A percentile compares a stretch with the other conserved stretches of the same genome.
phyloP scores from a whole-genome alignment of 2,888 invertebrate genomes.

The Elgonia sp. region DNA sequence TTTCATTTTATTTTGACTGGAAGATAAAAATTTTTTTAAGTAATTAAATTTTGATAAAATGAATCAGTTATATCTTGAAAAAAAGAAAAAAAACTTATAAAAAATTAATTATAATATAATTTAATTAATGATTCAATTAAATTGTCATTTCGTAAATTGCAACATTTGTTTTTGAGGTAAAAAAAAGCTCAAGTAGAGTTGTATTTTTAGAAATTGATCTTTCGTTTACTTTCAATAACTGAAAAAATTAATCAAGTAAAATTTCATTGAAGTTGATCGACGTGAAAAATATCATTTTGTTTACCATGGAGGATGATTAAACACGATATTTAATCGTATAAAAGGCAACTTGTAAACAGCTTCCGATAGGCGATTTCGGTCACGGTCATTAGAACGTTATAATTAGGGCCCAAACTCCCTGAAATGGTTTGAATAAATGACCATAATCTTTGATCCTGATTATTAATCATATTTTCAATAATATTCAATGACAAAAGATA shows the following conservation, averaged over 20 bases:
- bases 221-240: background rate
- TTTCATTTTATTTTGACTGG: too few species aligned
- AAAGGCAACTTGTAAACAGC: slow-evolving; percentile 55
- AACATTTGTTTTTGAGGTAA: too few species aligned
- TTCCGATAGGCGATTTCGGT: slow-evolving; percentile 75
- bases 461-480: slow-evolving; percentile 33
- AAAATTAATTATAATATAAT: too few species aligned
- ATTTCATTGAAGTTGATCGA: slow-evolving; percentile 1
- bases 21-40: too few species aligned
- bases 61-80: too few species aligned
- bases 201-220: too few species aligned
- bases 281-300: too few species aligned
- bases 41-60: too few species aligned
- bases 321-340: slow-evolving; percentile 11
- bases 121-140: too few species aligned
- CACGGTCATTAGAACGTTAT: slow-evolving; percentile 70
- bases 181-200: too few species aligned
- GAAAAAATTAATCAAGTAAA: background rate
- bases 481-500: slow-evolving; percentile 21
- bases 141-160: too few species aligned
- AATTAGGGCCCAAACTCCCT: slow-evolving; percentile 50
- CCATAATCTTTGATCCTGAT: slow-evolving; percentile 50
- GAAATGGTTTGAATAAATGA: slow-evolving; percentile 40
- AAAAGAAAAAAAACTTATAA: too few species aligned
- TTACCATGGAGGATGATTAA: slow-evolving; percentile 5